Percentiles rank a stretch among this genome's conserved stretches.
Conservation (phyloP, 2,113 vertebrate species). For the Pteropus alecto region DNA sequence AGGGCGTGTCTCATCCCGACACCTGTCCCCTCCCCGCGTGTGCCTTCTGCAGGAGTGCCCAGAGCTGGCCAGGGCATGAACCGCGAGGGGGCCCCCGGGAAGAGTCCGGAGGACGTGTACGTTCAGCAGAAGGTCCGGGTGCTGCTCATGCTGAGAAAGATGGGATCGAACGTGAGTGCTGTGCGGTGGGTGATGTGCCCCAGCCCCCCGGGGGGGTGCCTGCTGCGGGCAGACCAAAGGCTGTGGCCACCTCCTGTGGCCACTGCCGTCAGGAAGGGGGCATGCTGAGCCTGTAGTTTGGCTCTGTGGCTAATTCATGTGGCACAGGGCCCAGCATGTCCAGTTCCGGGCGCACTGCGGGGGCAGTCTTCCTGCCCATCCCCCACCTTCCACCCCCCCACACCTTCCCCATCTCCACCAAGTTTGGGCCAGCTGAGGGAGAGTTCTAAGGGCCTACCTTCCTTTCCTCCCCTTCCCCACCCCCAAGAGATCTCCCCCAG, state of each 20-base stretch:
- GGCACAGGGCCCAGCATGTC: not conserved
- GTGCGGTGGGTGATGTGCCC: not conserved
- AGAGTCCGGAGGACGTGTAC: slow-evolving; percentile 99
- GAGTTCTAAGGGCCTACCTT: not conserved
- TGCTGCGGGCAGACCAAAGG: not conserved
- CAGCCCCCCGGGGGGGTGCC: not conserved
- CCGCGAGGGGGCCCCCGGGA: slow-evolving; percentile 96
- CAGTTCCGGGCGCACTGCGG: not conserved
- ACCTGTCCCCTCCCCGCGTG: fast-evolving
- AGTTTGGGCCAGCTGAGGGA: no score
- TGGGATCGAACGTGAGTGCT: slow-evolving; percentile 97
- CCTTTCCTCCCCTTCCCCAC: not conserved
- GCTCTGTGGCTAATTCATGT: not conserved
- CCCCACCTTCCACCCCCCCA: no score
- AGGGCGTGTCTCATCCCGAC: not conserved
- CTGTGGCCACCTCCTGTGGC: not conserved
- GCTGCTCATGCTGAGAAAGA: slow-evolving; percentile 99
- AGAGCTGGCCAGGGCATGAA: slow-evolving; percentile 97
- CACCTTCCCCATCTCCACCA: no score
- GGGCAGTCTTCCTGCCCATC: not conserved
- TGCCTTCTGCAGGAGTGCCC: slow-evolving; percentile 81
- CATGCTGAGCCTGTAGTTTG: not conserved
- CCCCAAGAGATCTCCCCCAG: not conserved
- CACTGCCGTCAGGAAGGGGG: fast-evolving
- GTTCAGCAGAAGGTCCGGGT: slow-evolving; percentile 99